These are phyloP conservation scores for Megalops cyprinoides DNA, from an alignment of 2,797 vertebrate species.

Conservation along the genomic window DNA sequence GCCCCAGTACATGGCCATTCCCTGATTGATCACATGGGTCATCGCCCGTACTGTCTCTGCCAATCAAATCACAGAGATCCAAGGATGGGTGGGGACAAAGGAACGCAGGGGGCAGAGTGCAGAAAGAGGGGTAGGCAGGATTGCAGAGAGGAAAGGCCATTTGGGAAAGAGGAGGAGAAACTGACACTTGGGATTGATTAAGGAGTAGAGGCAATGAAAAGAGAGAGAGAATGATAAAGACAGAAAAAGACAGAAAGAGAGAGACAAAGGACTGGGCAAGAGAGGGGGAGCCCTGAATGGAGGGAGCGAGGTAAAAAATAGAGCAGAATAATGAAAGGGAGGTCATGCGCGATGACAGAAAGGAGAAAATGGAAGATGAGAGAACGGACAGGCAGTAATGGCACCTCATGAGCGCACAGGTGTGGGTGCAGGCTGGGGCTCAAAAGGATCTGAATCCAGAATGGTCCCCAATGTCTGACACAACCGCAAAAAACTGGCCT, in stretches of 20 bases:
- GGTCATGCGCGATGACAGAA: not conserved
- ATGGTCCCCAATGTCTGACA: slow-evolving; percentile 36
- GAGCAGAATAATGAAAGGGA: slow-evolving; percentile 1
- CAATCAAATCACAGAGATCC: slow-evolving; percentile 37
- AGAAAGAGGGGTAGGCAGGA: not conserved
- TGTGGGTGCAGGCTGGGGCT: slow-evolving; percentile 16
- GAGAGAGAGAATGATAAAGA: not conserved
- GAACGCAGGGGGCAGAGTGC: not conserved
- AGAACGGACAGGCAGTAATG: slow-evolving; percentile 1
- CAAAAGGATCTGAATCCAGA: slow-evolving; percentile 35
- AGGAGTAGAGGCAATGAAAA: not conserved
- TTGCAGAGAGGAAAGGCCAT: not conserved
- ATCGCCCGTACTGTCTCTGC: slow-evolving; percentile 87
- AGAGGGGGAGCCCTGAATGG: not conserved
- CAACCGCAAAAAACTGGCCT: slow-evolving; percentile 28
- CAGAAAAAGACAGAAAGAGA: slow-evolving; percentile 8
- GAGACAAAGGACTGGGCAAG: not conserved
- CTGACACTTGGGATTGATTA: not conserved
- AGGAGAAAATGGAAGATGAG: slow-evolving; percentile 20
- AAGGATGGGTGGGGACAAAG: slow-evolving; percentile 14
- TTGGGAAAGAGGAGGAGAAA: not conserved
- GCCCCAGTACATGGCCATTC: slow-evolving; percentile 93
- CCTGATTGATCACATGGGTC: slow-evolving; percentile 90
- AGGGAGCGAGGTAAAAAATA: not conserved
- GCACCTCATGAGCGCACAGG: not conserved